phyloP scores from a whole-genome alignment of 2,888 invertebrate species.

The Dendrolimus pini region DNA sequence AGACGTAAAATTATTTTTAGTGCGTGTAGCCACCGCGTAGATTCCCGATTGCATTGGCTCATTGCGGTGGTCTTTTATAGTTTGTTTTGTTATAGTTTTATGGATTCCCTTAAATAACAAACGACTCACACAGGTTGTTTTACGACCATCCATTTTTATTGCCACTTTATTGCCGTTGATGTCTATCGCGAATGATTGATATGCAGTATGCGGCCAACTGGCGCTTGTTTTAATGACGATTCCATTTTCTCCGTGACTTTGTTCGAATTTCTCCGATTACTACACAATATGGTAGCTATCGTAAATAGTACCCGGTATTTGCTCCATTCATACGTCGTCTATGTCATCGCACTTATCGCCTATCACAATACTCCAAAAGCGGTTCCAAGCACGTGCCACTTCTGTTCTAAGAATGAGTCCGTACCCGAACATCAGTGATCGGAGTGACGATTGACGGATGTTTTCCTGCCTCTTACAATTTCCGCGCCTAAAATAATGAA shows the following conservation, averaged over 20 bases:
- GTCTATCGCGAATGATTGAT: conserved; percentile 41
- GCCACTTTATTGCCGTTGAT: conserved; percentile 34
- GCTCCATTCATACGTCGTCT: conserved; percentile 24
- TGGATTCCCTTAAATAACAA: conserved; percentile 55
- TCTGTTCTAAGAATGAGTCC: conserved; percentile 47
- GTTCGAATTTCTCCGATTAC: conserved; percentile 10
- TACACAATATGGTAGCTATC: no score
- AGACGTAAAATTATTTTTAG: conserved; percentile 44
- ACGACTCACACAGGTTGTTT: conserved; percentile 49
- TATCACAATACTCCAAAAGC: conserved; percentile 21
- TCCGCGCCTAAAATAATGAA: conserved; percentile 21
- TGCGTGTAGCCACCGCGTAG: conserved; percentile 51
- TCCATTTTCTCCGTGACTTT: conserved; percentile 20
- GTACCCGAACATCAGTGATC: conserved; percentile 35
- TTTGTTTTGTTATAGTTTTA: conserved; percentile 57
- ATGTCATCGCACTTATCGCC: conserved; percentile 26
- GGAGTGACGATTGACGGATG: conserved; percentile 53
- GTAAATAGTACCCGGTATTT: conserved; percentile 5
- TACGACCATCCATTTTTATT: conserved; percentile 41
- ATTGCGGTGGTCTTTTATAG: conserved; percentile 65
- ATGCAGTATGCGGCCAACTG: conserved; percentile 13
- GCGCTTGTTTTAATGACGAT: conserved; percentile 18
- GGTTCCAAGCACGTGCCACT: conserved; percentile 32
- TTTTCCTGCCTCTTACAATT: conserved; percentile 49
- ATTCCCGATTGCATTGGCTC: conserved; percentile 35